Conservation (phyloP, 1,140 invertebrate genomes). For the Panagrolaimus sp. region DNA sequence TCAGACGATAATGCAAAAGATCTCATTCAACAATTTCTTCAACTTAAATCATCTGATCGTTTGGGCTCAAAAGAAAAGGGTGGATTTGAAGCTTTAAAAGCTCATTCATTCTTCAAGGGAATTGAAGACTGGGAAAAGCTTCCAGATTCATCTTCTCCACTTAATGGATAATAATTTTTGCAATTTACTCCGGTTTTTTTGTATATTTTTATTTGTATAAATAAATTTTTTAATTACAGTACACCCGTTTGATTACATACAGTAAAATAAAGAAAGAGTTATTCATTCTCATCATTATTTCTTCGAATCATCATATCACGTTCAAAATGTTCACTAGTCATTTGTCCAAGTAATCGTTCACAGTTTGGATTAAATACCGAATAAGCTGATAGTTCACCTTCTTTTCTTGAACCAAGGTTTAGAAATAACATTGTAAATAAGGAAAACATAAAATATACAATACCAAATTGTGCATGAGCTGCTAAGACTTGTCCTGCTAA, state of each 20-base stretch:
- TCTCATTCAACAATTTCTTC: slow-evolving; percentile 15
- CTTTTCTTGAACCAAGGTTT: slow-evolving; percentile 71
- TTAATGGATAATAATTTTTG: neutral
- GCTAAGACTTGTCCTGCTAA: slow-evolving; percentile 36
- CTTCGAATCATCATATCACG: slow-evolving; percentile 65
- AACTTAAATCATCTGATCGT: slow-evolving; percentile 13
- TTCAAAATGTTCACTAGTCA: slow-evolving; percentile 90
- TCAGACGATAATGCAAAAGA: slow-evolving; percentile 59
- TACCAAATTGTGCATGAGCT: slow-evolving; percentile 72
- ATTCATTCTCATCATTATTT: no score
- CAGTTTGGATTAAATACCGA: slow-evolving; percentile 95
- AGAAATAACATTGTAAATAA: slow-evolving; percentile 73
- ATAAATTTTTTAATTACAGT: no score
- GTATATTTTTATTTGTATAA: no score
- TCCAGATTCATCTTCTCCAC: slow-evolving; percentile 72
- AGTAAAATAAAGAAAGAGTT: no score
- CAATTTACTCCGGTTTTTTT: no score
- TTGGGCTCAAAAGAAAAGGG: slow-evolving; percentile 18
- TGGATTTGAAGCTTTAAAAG: slow-evolving; percentile 21
- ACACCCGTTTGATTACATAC: no score
- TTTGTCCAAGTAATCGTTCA: slow-evolving; percentile 80
- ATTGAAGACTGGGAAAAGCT: slow-evolving; percentile 74
- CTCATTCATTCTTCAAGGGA: slow-evolving; percentile 56
- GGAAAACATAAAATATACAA: slow-evolving; percentile 77
- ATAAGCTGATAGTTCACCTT: slow-evolving; percentile 80